These are phyloP conservation scores for Lasioglossum figueresi DNA, from an alignment of 2,888 invertebrate genomes.

Conservation along the genomic window DNA sequence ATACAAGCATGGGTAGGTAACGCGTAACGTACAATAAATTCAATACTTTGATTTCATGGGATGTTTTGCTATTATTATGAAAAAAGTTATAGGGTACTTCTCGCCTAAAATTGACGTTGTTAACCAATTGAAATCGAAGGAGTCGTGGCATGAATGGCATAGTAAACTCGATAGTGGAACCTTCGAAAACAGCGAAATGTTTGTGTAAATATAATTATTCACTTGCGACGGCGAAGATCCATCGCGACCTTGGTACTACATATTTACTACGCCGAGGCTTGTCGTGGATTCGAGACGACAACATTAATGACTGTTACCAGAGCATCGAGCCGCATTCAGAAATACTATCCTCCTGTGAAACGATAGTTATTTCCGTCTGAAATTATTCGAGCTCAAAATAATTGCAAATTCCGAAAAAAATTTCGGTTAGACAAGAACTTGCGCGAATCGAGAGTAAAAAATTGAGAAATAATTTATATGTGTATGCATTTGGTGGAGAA, in stretches of 20 bases:
- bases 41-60: not conserved
- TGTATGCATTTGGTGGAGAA: not conserved
- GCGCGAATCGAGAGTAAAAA: not conserved
- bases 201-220: conserved; percentile 18
- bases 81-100: not conserved
- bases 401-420: not conserved
- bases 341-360: not conserved
- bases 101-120: not conserved
- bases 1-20: too few species aligned
- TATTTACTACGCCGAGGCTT: conserved; percentile 7
- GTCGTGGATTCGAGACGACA: conserved; percentile 3
- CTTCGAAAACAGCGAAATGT: not conserved
- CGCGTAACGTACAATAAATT: not conserved
- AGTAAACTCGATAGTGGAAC: conserved; percentile 24
- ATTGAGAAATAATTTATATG: not conserved
- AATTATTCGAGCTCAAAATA: not conserved
- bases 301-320: not conserved
- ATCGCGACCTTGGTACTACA: conserved; percentile 27
- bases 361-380: not conserved
- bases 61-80: not conserved
- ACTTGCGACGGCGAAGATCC: not conserved
- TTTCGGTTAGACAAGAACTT: not conserved
- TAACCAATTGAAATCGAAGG: not conserved
- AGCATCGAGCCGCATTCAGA: not conserved
- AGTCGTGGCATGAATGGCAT: conserved; percentile 22